These are phyloP conservation scores for Pteronura brasiliensis DNA, from an alignment of 2,113 vertebrate species.

Conservation along the genomic window DNA sequence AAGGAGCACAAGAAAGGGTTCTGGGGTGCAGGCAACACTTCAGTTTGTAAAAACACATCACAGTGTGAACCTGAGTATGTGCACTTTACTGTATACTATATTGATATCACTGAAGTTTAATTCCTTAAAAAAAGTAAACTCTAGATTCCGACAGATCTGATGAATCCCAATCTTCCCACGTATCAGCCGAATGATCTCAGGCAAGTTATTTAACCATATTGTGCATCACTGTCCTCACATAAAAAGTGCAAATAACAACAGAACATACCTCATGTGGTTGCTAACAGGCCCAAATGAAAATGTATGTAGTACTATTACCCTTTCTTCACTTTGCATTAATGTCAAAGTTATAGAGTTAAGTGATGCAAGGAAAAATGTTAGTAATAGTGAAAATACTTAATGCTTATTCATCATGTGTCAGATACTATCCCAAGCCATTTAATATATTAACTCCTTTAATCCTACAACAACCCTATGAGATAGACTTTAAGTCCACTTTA, in stretches of 20 bases:
- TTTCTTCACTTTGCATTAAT: not conserved
- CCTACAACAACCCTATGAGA: not conserved
- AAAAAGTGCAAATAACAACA: not conserved
- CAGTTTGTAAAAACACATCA: not conserved
- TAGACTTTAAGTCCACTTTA: not conserved
- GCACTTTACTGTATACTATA: not conserved
- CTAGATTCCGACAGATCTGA: not conserved
- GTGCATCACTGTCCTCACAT: not conserved
- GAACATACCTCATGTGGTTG: not conserved
- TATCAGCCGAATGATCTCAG: not conserved
- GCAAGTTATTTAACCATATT: not conserved
- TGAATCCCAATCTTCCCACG: not conserved
- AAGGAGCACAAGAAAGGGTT: not conserved
- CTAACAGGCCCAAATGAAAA: not conserved
- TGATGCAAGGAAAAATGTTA: not conserved
- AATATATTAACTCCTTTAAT: not conserved
- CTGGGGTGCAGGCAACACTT: not conserved
- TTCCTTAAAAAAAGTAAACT: not conserved
- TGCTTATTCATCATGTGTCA: not conserved
- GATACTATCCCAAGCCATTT: not conserved
- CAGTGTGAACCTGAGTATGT: not conserved
- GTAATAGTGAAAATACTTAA: not conserved
- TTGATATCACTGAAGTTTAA: not conserved
- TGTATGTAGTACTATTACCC: not conserved
- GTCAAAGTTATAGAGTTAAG: not conserved